These are phyloP conservation scores for Ormyrus rosae DNA, from an alignment of 2,888 invertebrate genomes.

Conservation along the genomic window DNA sequence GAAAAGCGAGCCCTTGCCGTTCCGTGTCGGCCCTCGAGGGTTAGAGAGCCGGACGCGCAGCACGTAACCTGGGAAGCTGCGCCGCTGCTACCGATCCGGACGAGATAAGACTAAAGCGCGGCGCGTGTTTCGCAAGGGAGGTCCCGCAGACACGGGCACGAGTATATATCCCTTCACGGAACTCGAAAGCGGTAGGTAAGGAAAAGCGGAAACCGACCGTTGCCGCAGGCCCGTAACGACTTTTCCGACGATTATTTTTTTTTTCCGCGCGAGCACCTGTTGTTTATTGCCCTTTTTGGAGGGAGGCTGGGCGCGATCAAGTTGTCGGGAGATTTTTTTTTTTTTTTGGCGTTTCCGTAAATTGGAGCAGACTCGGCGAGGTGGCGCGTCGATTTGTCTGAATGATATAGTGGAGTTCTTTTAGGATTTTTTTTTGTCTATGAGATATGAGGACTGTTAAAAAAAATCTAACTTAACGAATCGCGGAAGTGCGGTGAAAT, in stretches of 20 bases:
- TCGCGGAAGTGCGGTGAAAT: slow-evolving; percentile 13
- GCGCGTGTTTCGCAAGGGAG: slow-evolving; percentile 48
- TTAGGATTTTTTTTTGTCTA: no score
- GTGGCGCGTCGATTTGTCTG: no score
- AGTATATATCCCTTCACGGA: no score
- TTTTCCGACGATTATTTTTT: no score
- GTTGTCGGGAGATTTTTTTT: background rate
- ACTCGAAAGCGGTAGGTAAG: no score
- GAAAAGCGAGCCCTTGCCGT: background rate
- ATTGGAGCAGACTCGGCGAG: no score
- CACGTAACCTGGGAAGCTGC: slow-evolving; percentile 21
- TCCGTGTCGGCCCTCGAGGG: no score
- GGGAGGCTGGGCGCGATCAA: background rate
- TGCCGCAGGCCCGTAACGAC: background rate
- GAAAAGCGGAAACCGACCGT: slow-evolving; percentile 20
- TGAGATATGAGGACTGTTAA: no score
- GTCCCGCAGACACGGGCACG: no score
- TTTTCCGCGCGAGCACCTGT: no score
- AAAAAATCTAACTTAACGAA: no score
- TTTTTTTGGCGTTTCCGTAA: background rate
- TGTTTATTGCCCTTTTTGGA: background rate
- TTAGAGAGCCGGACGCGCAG: background rate
- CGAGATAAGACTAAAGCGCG: slow-evolving; percentile 5
- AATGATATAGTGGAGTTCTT: no score
- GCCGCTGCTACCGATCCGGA: slow-evolving; percentile 18